These are phyloP conservation scores for Myrmophylax atrothorax DNA, from an alignment of 2,113 vertebrate genomes.

Conservation along the genomic window DNA sequence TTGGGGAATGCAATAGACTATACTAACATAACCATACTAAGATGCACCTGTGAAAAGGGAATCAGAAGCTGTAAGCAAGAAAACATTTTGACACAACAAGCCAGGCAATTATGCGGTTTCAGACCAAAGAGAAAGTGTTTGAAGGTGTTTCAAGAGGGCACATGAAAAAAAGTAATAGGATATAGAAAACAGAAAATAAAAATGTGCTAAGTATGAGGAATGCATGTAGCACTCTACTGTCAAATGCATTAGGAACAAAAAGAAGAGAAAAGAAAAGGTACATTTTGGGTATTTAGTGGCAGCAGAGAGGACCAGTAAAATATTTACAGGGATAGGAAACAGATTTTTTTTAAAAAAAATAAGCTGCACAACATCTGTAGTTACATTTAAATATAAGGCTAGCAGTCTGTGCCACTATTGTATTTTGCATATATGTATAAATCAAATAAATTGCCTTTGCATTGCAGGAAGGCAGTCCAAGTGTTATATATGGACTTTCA, in stretches of 20 bases:
- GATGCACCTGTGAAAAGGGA: not conserved
- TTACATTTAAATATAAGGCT: not conserved
- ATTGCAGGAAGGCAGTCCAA: not conserved
- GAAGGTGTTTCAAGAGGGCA: not conserved
- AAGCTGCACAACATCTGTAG: not conserved
- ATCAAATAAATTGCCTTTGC: not conserved
- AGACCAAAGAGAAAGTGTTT: not conserved
- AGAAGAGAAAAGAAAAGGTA: not conserved
- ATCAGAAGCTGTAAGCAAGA: not conserved
- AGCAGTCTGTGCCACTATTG: not conserved
- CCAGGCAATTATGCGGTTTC: not conserved
- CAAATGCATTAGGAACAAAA: not conserved
- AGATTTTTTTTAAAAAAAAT: not conserved
- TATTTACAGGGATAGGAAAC: not conserved
- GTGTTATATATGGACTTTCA: not conserved
- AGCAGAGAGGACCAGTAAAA: not conserved
- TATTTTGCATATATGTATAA: not conserved
- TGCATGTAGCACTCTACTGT: not conserved
- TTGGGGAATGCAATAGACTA: not conserved
- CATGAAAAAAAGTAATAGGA: not conserved
- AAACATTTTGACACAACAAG: not conserved
- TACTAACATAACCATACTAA: not conserved
- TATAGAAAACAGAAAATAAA: conserved; percentile 3
- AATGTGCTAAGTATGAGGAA: not conserved
- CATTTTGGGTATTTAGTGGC: not conserved